Evolutionary conservation across 1,140 invertebrate species (phyloP), one percentile per base, ranked within the genome.

Genomic region (Cotesia vestalis): DNA sequence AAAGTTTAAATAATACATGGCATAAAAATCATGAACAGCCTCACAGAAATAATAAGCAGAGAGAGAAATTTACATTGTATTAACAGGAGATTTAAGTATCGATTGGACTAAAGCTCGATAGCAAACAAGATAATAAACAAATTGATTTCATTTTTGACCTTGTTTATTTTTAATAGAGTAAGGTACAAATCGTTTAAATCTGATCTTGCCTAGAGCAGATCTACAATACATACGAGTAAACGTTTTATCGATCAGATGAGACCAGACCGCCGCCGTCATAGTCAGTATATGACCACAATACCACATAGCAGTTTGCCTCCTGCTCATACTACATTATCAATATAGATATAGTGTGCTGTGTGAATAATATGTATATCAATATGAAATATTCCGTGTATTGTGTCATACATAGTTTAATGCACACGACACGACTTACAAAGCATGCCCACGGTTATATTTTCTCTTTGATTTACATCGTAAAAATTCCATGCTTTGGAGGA

Each of bases 141-240:
- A 60, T 69, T 69, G 67, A 69, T 69, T 69, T 69, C 67, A 69
- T 69, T 69, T 69, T 57, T 69, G 67, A 69, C 67, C 67, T 60
- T 69, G 36, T 69, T 69, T 68, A 27, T 55, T 59, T 5, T 60
- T 46, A 59, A 36, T 8, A 53, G 12, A 55, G 5, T 17, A 17
- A 57, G n/a, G 35, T 14, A 69, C 67, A 69, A 69, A 69, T 60
- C 67, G 55, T 38, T 69, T 60, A 27, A 69, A 69, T 69, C 36
- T 55, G 67, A 69, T 69, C 67, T 69, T 55, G 53, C 66, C 66
- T 68, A 57, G 53, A 57, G 52, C 52, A 14, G 6, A 68, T 68
- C 27, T 27, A 27, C 27, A 27, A 27, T 27, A 27, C 27, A 35
- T 68, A 68, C 66, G 27, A 35, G 27, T 20, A 27, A 14, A 55